Conservation (phyloP, 2,113 vertebrate species). For the Dromiciops gliroides region DNA sequence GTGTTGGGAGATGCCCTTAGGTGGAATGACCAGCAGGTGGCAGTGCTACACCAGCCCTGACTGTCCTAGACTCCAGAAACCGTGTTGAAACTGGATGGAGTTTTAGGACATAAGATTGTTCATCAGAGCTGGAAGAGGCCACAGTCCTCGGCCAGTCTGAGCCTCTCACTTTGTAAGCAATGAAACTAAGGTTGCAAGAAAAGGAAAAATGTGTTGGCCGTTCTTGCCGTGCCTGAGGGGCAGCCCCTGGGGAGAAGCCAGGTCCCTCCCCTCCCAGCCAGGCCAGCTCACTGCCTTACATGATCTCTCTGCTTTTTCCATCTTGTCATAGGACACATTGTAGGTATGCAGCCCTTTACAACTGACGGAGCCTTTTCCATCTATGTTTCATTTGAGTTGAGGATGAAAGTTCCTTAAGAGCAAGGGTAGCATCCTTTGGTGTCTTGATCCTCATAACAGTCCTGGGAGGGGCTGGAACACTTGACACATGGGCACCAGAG, state of each 20-base stretch:
- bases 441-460: not conserved
- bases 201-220: not conserved
- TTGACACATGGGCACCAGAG: not conserved
- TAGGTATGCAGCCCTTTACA: not conserved
- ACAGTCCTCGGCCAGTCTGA: not conserved
- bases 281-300: not conserved
- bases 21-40: not conserved
- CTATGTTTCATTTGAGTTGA: not conserved
- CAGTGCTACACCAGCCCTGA: not conserved
- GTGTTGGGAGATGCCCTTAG: not conserved
- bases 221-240: not conserved
- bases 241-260: not conserved
- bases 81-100: not conserved
- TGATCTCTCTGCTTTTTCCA: not conserved
- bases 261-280: not conserved
- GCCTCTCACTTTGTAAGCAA: not conserved
- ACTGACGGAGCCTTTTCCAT: not conserved
- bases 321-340: not conserved
- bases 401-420: not conserved
- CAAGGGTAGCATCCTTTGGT: not conserved
- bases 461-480: not conserved
- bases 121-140: not conserved
- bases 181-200: not conserved
- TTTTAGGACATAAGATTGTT: not conserved
- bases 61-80: no score